phyloP scores from a whole-genome alignment of 1,140 invertebrate species.

The Holcopasites calliopsidis region DNA sequence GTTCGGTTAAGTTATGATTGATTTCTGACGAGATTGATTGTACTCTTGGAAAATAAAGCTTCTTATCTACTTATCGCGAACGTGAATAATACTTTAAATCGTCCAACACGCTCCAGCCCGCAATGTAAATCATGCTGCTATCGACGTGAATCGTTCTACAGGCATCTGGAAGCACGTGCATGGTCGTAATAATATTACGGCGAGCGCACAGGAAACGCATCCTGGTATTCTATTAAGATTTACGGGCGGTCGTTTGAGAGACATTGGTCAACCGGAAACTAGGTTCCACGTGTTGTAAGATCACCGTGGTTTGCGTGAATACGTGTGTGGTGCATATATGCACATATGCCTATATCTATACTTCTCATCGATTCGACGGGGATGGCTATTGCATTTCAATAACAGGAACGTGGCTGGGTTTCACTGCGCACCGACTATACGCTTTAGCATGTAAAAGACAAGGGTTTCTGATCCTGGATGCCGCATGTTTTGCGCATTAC shows the following conservation, averaged over 20 bases:
- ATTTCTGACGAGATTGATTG: not conserved
- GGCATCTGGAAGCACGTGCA: conserved; percentile 34
- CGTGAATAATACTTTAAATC: too few relatives aligned
- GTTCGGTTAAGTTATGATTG: not conserved
- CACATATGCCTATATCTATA: conserved; percentile 50
- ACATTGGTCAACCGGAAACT: conserved; percentile 62
- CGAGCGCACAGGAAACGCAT: conserved; percentile 40
- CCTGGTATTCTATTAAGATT: conserved; percentile 63
- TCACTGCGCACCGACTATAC: conserved; percentile 39
- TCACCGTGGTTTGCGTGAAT: conserved; percentile 37
- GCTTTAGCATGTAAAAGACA: conserved; percentile 46
- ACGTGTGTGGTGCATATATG: conserved; percentile 39
- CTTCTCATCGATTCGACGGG: conserved; percentile 65
- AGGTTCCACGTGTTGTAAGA: conserved; percentile 58
- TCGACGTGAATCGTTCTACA: conserved; percentile 44
- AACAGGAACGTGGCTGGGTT: conserved; percentile 59
- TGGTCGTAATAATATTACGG: conserved; percentile 33
- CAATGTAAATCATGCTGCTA: not conserved
- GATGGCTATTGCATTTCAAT: conserved; percentile 67
- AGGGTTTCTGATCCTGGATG: conserved; percentile 28
- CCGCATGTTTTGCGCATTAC: conserved; percentile 15
- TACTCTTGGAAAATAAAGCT: too few relatives aligned
- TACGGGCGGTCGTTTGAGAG: conserved; percentile 65
- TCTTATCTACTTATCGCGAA: too few relatives aligned
- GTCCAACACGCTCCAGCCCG: not conserved